Conservation (phyloP, 2,888 invertebrate genomes). For the Calephelis perditalis region DNA sequence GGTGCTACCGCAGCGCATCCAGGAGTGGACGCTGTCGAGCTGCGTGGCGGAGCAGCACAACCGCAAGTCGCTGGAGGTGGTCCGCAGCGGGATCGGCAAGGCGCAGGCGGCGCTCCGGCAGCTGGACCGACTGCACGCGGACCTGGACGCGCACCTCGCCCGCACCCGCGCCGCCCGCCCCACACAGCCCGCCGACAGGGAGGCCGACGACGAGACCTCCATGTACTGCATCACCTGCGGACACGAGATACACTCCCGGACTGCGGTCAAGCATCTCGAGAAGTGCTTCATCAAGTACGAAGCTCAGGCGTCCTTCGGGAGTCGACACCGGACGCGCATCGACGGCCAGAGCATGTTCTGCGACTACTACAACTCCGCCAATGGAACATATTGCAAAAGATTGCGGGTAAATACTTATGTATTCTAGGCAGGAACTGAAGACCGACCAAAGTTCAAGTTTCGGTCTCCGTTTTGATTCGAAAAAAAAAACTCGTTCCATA, state of each 20-base stretch:
- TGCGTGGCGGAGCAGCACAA: conserved; percentile 93
- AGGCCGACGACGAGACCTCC: conserved; percentile 83
- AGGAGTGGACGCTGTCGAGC: conserved; percentile 93
- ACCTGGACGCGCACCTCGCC: conserved; percentile 89
- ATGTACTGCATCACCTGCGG: conserved; percentile 99
- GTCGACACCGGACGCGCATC: conserved; percentile 94
- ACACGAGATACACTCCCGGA: conserved; percentile 94
- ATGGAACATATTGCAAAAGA: conserved; percentile 96
- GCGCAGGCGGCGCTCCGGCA: conserved; percentile 89
- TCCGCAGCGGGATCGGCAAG: conserved; percentile 87
- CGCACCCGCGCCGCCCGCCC: conserved; percentile 83
- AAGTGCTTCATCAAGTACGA: conserved; percentile 99
- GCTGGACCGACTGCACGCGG: conserved; percentile 85
- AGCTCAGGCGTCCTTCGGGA: conserved; percentile 97
- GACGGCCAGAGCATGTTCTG: conserved; percentile 98
- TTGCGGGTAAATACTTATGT: conserved; percentile 78
- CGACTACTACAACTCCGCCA: conserved; percentile 93
- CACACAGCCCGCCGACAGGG: conserved; percentile 78
- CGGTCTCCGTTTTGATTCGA: too few relatives aligned
- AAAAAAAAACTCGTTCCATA: too few relatives aligned
- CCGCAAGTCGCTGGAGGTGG: conserved; percentile 81
- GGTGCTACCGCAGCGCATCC: conserved; percentile 92
- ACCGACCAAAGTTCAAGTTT: too few relatives aligned
- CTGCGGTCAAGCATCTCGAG: conserved; percentile 97
- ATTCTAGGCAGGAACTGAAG: not conserved